Evolutionary conservation across 2,888 invertebrate species (phyloP), one percentile per base, ranked within the genome.

Genomic region (Drosophila meridiana): DNA sequence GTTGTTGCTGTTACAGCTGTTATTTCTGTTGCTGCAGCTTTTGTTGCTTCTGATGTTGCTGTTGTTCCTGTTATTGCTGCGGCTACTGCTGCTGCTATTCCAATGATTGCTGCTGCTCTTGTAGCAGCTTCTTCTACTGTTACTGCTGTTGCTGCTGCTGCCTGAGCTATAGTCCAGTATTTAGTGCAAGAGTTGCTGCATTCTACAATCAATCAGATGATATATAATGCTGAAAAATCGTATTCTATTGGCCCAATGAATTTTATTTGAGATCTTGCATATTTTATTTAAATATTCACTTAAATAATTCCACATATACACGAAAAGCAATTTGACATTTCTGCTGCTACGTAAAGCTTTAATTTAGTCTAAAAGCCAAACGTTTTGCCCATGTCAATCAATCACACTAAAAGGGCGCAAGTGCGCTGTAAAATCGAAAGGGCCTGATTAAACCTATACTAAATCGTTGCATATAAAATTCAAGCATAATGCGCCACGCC

Each of bases 321-420:
- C 13, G 38, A 36, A 11, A 32, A n/a, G 28, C 30, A 48, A 30
- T 48, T 30, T 30, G 14, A 52, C 20, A 36, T 36, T 36, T 20
- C 20, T 14, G 7, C 1, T 32, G 4, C 7, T 52, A n/a, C 14
- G 38, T 56, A 63, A 61, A 50, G 48, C 43, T 65, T 75, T 64
- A 65, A 65, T 65, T 55, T 60, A 9, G 57, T n/a, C 13, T 64
- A 67, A 43, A 57, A 60, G 59, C 50, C 52, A 61, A 62, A 36
- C 75, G 57, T 61, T 58, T 66, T 50, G 55, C 34, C 34, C 70
- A 69, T 62, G 52, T 62, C 73, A 84, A 88, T 89, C 84, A 88
- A 85, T 89, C 89, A 79, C 82, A 87, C 82, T 85, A 81, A 89
- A 83, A 87, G 82, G 72, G 69, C 72, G 71, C 50, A 77, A 89